phyloP scores from a whole-genome alignment of 2,888 invertebrate genomes.

The Acronicta aceris region DNA sequence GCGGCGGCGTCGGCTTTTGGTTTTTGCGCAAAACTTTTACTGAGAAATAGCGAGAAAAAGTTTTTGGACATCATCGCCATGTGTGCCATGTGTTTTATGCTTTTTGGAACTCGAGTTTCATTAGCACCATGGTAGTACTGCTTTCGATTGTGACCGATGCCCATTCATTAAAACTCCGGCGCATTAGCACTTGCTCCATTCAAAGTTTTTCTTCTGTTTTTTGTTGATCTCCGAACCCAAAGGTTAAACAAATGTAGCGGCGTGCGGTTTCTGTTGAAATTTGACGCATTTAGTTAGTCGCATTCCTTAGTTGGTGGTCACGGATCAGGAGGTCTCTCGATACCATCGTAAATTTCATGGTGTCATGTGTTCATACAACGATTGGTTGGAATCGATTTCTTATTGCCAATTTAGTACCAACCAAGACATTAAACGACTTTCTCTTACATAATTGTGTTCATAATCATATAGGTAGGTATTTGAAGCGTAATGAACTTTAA shows the following conservation, averaged over 20 bases:
- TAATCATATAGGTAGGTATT: slow-evolving; percentile 32
- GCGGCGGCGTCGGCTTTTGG: slow-evolving; percentile 55
- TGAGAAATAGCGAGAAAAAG: slow-evolving; percentile 45
- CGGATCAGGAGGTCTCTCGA: slow-evolving; percentile 47
- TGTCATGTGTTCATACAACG: slow-evolving; percentile 17
- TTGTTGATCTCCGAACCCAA: slow-evolving; percentile 61
- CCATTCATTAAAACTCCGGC: slow-evolving; percentile 59
- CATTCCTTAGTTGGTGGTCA: slow-evolving; percentile 73
- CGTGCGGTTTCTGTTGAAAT: slow-evolving; percentile 74
- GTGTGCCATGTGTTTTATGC: slow-evolving; percentile 48
- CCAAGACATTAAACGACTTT: slow-evolving; percentile 36
- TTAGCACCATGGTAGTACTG: slow-evolving; percentile 28
- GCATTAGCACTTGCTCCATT: slow-evolving; percentile 68
- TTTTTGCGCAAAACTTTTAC: slow-evolving; percentile 73
- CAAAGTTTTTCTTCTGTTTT: slow-evolving; percentile 60
- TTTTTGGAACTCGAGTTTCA: slow-evolving; percentile 37
- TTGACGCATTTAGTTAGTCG: slow-evolving; percentile 62
- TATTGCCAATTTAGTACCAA: slow-evolving; percentile 19
- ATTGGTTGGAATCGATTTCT: slow-evolving; percentile 23
- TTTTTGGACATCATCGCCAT: slow-evolving; percentile 63
- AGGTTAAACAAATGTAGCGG: slow-evolving; percentile 67
- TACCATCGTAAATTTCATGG: slow-evolving; percentile 42
- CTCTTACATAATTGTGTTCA: slow-evolving; percentile 37
- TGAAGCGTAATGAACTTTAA: slow-evolving; percentile 33
- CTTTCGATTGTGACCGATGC: slow-evolving; percentile 25